Conservation (phyloP, 2,888 invertebrate genomes). For the Saturnia pavonia region DNA sequence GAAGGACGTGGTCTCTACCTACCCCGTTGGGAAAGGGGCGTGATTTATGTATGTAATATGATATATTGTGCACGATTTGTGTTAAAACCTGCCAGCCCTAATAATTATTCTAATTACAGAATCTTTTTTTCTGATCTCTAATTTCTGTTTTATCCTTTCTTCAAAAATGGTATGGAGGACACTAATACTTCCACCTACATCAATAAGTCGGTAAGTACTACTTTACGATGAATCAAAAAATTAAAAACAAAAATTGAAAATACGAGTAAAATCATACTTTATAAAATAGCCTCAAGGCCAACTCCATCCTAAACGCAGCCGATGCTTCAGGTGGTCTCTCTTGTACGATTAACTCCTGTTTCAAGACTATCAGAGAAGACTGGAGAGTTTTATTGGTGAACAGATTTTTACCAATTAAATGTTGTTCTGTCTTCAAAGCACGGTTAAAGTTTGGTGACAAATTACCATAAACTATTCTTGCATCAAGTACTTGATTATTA, state of each 20-base stretch:
- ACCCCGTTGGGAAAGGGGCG: too few species aligned
- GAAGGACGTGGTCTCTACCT: too few species aligned
- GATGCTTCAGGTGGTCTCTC: slow-evolving; percentile 77
- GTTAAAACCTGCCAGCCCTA: too few species aligned
- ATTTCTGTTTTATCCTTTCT: too few species aligned
- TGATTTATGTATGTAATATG: too few species aligned
- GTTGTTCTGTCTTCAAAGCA: slow-evolving; percentile 77
- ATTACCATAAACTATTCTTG: slow-evolving; percentile 82
- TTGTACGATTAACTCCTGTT: slow-evolving; percentile 46
- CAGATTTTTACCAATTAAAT: slow-evolving; percentile 63
- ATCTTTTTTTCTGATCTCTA: too few species aligned
- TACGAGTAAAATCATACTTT: slow-evolving; percentile 35
- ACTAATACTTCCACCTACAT: background rate
- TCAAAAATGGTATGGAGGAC: too few species aligned
- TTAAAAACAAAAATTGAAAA: background rate
- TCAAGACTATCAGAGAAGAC: slow-evolving; percentile 46
- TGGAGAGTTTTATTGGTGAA: slow-evolving; percentile 65
- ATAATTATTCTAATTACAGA: too few species aligned
- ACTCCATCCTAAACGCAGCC: slow-evolving; percentile 77
- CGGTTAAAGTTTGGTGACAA: slow-evolving; percentile 67
- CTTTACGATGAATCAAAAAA: background rate
- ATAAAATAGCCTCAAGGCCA: slow-evolving; percentile 82
- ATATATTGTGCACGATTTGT: too few species aligned
- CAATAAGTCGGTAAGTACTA: background rate
- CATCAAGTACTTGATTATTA: slow-evolving; percentile 24